A percentile compares a stretch with the other conserved stretches of the same genome.
phyloP scores from a whole-genome alignment of 2,797 vertebrate genomes.

The Coregonus suidteri region DNA sequence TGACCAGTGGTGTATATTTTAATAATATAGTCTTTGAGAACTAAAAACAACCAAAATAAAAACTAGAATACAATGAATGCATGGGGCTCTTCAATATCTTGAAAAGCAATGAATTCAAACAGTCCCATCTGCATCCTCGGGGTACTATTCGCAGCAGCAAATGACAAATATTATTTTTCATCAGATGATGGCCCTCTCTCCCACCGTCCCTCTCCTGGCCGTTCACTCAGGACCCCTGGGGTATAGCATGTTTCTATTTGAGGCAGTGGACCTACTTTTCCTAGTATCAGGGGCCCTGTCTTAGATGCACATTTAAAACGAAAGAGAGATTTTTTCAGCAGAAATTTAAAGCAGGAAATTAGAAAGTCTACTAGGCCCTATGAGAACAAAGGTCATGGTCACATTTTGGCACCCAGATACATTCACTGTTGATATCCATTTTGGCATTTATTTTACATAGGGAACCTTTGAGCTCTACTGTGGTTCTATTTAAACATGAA shows the following conservation, averaged over 20 bases:
- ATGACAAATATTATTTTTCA: slow-evolving; percentile 73
- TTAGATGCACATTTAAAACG: slow-evolving; percentile 69
- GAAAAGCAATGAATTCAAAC: slow-evolving; percentile 73
- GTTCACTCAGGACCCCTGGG: slow-evolving; percentile 64
- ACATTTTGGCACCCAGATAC: not conserved
- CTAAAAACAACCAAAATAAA: no score
- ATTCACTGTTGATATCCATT: not conserved
- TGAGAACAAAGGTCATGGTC: not conserved
- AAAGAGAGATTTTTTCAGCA: slow-evolving; percentile 32
- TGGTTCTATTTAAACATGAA: not conserved
- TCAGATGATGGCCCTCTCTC: slow-evolving; percentile 25
- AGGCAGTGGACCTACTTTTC: slow-evolving; percentile 70
- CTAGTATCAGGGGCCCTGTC: slow-evolving; percentile 55
- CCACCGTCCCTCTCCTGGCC: slow-evolving; percentile 54
- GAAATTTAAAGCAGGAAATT: not conserved
- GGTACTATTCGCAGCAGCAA: slow-evolving; percentile 43
- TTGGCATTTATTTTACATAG: not conserved
- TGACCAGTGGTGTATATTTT: no score
- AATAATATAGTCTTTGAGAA: no score
- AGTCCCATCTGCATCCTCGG: slow-evolving; percentile 54
- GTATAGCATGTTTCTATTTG: slow-evolving; percentile 69
- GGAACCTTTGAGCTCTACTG: not conserved
- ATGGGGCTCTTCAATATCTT: slow-evolving; percentile 30
- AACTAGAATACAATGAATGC: not conserved
- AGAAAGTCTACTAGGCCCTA: not conserved